Evolutionary conservation across 2,888 invertebrate species (phyloP), one percentile per base, ranked within the genome.

Genomic region (Cephus runcator): DNA sequence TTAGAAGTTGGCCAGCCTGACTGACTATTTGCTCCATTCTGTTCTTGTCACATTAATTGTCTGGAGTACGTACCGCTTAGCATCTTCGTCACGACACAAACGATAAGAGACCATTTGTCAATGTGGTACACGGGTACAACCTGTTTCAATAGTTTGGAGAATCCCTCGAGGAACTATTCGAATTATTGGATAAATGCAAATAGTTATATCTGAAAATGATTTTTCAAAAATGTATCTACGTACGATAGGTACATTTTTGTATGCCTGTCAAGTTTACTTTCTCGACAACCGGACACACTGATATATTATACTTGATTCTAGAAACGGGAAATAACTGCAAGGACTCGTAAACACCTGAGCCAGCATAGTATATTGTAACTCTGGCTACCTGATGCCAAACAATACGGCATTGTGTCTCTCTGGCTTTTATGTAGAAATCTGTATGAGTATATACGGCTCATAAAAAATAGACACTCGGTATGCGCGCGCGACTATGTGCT

Each of bases 321-420:
- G 56, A 56, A 56, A 56, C 56, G 9, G 56, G 56, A 56, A 56
- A 56, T 23, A 56, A 56, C 23, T 56, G 56, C 56, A 23, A 56
- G 34, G 40, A 75, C 79, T 78, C 81, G 78, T 76, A 76, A 81
- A 81, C 81, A 81, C 81, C 81, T 79, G 81, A 81, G 81, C 76
- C 79, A 77, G 76, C 75, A 34, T 35, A 68, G 73, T 75, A 36
- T 30, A 81, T 80, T 77, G 80, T 81, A 77, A 77, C 78, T 68
- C 80, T 80, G 77, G 76, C 81, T 82, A 82, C 77, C 82, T 81
- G 80, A 81, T 81, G 77, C 71, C 81, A 78, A 83, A 85, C 84
- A 85, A 85, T 85, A 74, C 83, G 75, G 80, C 81, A 83, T 83
- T 79, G 83, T 84, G 82, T 79, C 79, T 81, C 80, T 80, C 78